Evolutionary conservation across 2,113 vertebrate genomes (phyloP).

Genomic region (Semicossyphus pulcher): DNA sequence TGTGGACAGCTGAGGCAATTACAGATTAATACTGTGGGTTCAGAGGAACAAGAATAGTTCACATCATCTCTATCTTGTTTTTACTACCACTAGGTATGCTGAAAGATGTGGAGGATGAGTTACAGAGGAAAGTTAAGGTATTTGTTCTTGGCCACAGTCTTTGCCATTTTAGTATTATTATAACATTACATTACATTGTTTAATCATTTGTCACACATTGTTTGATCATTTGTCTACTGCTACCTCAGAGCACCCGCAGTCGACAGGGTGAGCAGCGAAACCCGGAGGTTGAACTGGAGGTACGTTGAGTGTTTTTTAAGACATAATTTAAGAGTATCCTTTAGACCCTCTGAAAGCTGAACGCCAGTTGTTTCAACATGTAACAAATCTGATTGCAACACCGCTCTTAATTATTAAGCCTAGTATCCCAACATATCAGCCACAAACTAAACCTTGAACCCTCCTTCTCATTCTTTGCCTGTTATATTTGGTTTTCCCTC

Average conservation of each 20-base stretch:
- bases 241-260: constrained; percentile 93
- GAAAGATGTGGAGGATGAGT: constrained; percentile 98
- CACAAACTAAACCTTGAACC: background rate
- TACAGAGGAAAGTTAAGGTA: constrained; percentile 99
- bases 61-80: background rate
- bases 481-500: background rate
- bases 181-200: background rate
- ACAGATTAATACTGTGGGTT: background rate
- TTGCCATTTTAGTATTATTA: background rate
- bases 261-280: constrained; percentile 98
- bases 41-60: background rate
- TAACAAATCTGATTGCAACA: background rate
- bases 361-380: background rate
- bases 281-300: constrained; percentile 96
- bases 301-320: constrained; percentile 75
- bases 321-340: too few relatives aligned
- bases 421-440: background rate
- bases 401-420: background rate
- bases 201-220: background rate
- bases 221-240: background rate
- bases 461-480: background rate
- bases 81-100: constrained; percentile 91
- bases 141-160: background rate
- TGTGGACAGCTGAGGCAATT: background rate
- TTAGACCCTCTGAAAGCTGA: background rate